Base-by-base conservation (phyloP, 2,888 invertebrate species). In the Macaria liturata region DNA sequence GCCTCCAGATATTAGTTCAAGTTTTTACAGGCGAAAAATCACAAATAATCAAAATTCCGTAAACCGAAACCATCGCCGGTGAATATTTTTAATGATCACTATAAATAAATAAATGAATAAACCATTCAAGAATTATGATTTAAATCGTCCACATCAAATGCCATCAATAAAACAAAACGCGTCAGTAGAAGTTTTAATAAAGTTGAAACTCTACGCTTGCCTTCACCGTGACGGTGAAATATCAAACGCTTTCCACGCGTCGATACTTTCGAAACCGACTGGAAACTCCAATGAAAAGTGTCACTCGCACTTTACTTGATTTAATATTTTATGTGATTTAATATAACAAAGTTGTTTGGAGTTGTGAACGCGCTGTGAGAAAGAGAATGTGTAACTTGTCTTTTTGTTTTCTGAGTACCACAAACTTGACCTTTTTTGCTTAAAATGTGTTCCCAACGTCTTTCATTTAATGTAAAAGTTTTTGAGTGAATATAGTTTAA, bases 201-300 rank as follows among this genome's bases (percentile, higher is more conserved):
- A 78, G 79, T 74, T 73, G 71, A 78, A 81, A 78, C 74, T 83
- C 80, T 74, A 76, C 79, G 78, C 75, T 76, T 76, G 76, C 68
- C 60, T 61, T 70, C 75, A 72, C 72, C 74, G 64, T 68, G 83
- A 76, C 77, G 79, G 74, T 83, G 78, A 83, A 81, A 85, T 83
- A 84, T 83, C 74, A 79, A 71, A 75, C 77, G 72, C 75, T 77
- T 80, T 74, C 64, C 66, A 72, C 73, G 69, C 69, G 74, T 74
- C 66, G 64, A 70, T 73, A 70, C 74, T 73, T 66, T 68, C 73
- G 74, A 76, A 78, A 78, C 76, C 74, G 72, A 66, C 65, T 67
- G 70, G 62, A 71, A 70, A 70, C 62, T 72, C 70, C 57, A 73
- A 75, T 67, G 59, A 65, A 70, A 71, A 73, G 75, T 72, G 74